Percentiles rank a stretch among this genome's conserved stretches.
These are phyloP conservation scores for Epiblema foenella DNA, from an alignment of 2,888 invertebrate genomes.

Conservation along the genomic window DNA sequence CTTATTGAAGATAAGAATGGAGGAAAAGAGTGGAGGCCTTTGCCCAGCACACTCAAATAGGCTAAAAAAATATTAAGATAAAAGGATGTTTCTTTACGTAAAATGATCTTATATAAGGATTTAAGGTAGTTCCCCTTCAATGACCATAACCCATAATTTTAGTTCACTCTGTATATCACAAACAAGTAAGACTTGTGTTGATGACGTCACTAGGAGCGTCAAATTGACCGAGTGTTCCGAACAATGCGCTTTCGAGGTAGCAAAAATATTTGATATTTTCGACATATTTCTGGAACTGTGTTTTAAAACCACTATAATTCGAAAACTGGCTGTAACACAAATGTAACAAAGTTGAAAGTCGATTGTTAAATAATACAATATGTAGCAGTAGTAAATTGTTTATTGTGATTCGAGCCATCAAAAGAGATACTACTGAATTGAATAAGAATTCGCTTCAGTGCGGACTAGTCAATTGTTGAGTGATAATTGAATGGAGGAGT, in stretches of 20 bases:
- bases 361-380: background rate
- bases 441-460: background rate
- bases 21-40: too few relatives aligned
- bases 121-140: too few relatives aligned
- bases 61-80: too few relatives aligned
- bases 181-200: background rate
- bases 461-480: background rate
- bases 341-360: slow-evolving; percentile 1
- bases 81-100: too few relatives aligned
- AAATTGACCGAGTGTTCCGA: slow-evolving; percentile 27
- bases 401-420: background rate
- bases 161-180: background rate
- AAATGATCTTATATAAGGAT: too few relatives aligned
- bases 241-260: slow-evolving; percentile 19
- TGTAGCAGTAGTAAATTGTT: background rate
- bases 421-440: background rate
- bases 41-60: too few relatives aligned
- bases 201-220: background rate
- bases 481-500: background rate
- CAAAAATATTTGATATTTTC: slow-evolving; percentile 22
- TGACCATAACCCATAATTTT: too few relatives aligned
- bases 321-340: background rate
- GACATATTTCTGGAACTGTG: slow-evolving; percentile 8
- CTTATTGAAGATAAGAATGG: too few relatives aligned
- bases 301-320: background rate